A percentile compares a stretch with the other conserved stretches of the same genome.
Conservation (phyloP, 2,113 vertebrate genomes). For the Myrmecophaga tridactyla region DNA sequence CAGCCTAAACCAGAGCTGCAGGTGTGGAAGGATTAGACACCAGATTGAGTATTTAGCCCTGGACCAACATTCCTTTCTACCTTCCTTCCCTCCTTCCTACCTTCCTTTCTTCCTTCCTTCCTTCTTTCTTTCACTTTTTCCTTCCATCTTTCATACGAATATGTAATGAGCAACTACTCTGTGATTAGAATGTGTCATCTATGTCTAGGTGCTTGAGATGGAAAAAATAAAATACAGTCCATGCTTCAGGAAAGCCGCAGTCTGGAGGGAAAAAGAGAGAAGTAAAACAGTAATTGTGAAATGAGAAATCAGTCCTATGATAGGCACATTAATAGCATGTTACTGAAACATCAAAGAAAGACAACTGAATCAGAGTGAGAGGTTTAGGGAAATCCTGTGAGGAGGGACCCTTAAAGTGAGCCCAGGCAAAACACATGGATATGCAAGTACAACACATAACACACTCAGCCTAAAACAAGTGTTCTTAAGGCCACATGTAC, state of each 20-base stretch:
- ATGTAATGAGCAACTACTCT: background rate
- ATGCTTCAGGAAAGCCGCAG: background rate
- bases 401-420: background rate
- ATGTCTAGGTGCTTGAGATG: background rate
- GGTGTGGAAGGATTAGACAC: background rate
- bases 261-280: background rate
- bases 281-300: background rate
- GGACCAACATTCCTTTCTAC: background rate
- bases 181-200: background rate
- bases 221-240: background rate
- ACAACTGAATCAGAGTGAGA: background rate
- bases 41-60: background rate
- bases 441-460: background rate
- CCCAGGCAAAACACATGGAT: background rate
- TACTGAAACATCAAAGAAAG: background rate
- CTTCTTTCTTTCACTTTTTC: background rate
- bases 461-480: background rate
- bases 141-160: background rate
- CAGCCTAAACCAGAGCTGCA: background rate
- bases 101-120: background rate
- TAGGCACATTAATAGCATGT: background rate
- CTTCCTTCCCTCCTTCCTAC: background rate
- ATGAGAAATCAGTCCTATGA: background rate
- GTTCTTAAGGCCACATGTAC: background rate
- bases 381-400: background rate